Base-by-base conservation (phyloP, 2,888 invertebrate genomes). In the Odontomyia ornata region DNA sequence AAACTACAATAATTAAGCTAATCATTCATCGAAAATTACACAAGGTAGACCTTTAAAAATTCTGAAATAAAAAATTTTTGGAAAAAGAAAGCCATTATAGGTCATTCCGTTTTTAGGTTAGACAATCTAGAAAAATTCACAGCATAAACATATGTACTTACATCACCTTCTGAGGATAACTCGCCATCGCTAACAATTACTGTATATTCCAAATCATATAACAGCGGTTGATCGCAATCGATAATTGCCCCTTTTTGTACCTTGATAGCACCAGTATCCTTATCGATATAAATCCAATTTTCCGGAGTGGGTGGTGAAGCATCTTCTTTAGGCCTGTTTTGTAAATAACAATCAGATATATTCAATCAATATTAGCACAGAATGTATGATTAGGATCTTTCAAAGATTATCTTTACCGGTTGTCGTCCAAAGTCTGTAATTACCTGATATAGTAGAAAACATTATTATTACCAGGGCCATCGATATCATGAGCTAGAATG, bases 401-500 rank as follows among this genome's bases (percentile, higher is more conserved):
- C n/a, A n/a, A n/a, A n/a, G n/a, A n/a, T n/a, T n/a, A n/a, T n/a
- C n/a, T n/a, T n/a, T n/a, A n/a, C n/a, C n/a, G n/a, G n/a, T n/a
- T n/a, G n/a, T n/a, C n/a, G 5, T 36, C 9, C 36, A 52, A 52
- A 52, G 3, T 52, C 15, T 9, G 0, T 23, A 87, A 88, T 88
- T 80, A 91, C 91, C 80, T 81, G 75, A 91, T 87, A 1, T 84
- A 85, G 83, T 90, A 92, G 3, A 86, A 87, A 36, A 92, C 88
- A 82, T 87, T 87, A 83, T 91, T 90, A 83, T 88, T 88, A 1
- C 88, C 86, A 0, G 89, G 89, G 0, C 90, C 91, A 83, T 92
- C 92, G 75, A 87, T 88, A 84, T 92, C 92, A 0, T 86, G 88
- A 4, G 92, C 92, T 43, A 86, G 85, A 21, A 92, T 87, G 2